Evolutionary conservation across 2,113 vertebrate genomes (phyloP).

Genomic region (Poeciliopsis retropinna): DNA sequence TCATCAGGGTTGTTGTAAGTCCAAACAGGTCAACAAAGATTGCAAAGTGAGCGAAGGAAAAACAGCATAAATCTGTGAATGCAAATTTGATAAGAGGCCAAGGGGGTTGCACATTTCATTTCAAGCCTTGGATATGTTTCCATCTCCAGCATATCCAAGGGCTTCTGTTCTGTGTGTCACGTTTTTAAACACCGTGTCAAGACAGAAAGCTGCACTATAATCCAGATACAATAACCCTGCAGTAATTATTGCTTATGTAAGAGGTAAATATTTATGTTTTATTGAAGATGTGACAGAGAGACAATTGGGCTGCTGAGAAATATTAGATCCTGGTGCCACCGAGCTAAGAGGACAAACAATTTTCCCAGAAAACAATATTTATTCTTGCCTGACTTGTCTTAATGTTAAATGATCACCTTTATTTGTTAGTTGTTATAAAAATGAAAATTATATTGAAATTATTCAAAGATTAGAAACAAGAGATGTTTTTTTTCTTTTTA

Average conservation of each 20-base stretch:
- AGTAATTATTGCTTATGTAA: conserved; percentile 2
- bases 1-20: conserved; percentile 63
- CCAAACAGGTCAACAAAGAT: conserved; percentile 34
- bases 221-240: not conserved
- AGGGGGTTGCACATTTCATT: conserved; percentile 18
- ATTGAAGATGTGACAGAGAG: conserved; percentile 14
- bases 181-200: conserved; percentile 18
- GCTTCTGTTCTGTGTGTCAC: conserved; percentile 3
- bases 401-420: not conserved
- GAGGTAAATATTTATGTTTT: conserved; percentile 12
- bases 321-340: conserved; percentile 2
- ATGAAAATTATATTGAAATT: not conserved
- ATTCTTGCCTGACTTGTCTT: not conserved
- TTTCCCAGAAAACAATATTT: not conserved
- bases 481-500: too few species aligned
- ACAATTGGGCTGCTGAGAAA: conserved; percentile 9
- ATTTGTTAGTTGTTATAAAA: not conserved
- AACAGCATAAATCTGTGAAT: conserved; percentile 33
- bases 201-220: conserved; percentile 11
- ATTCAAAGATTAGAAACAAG: not conserved
- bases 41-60: conserved; percentile 22
- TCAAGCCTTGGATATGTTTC: conserved; percentile 8
- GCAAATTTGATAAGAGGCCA: conserved; percentile 33
- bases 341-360: conserved; percentile 11
- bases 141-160: conserved; percentile 17